Conservation (phyloP, 2,113 vertebrate genomes). For the Calidris pygmaea region DNA sequence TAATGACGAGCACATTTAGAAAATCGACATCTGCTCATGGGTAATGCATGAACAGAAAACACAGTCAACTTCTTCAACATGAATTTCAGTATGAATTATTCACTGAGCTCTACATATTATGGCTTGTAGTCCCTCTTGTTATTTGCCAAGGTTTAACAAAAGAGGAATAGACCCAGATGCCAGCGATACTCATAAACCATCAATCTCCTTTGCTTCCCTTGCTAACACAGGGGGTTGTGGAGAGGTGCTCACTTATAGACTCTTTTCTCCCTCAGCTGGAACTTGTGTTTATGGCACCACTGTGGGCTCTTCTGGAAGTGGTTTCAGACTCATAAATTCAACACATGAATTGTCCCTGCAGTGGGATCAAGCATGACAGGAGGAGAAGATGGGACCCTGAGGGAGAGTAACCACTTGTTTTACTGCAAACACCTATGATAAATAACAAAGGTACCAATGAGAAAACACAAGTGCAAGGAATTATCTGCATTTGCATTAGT, state of each 20-base stretch:
- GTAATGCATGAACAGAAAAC: background rate
- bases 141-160: background rate
- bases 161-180: background rate
- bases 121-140: background rate
- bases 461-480: background rate
- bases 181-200: background rate
- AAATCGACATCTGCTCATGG: background rate
- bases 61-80: background rate
- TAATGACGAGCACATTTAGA: background rate
- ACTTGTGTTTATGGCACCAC: background rate
- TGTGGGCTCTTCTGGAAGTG: background rate
- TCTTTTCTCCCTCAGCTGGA: background rate
- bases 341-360: background rate
- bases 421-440: background rate
- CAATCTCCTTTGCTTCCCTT: background rate
- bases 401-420: background rate
- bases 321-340: background rate
- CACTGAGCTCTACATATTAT: background rate
- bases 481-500: background rate
- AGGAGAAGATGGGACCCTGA: background rate
- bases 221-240: background rate
- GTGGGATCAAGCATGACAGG: background rate
- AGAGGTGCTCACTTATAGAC: background rate
- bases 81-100: slow-evolving; percentile 6
- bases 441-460: background rate